Evolutionary conservation across 2,113 vertebrate species (phyloP).

Genomic region (Zosterops hypoxanthus): DNA sequence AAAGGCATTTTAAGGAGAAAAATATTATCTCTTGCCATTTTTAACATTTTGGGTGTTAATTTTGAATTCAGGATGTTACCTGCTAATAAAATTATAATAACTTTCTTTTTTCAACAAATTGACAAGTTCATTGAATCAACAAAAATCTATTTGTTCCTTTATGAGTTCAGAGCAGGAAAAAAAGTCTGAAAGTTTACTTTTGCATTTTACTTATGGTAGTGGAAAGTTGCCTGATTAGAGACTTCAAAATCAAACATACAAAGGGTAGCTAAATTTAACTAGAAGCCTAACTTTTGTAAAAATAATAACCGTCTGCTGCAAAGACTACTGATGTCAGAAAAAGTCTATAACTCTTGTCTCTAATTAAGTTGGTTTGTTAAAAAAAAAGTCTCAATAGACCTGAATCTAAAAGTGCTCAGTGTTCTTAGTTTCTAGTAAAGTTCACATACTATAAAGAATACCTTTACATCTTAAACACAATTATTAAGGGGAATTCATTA

Average conservation of each 20-base stretch:
- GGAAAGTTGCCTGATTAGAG: not conserved
- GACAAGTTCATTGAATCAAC: not conserved
- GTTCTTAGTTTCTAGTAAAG: not conserved
- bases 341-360: not conserved
- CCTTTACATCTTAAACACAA: not conserved
- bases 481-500: not conserved
- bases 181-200: not conserved
- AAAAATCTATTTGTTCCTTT: not conserved
- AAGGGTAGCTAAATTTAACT: slow-evolving; percentile 4
- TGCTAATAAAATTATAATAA: not conserved
- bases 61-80: accelerated
- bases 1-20: no score
- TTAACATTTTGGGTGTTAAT: not conserved
- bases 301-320: not conserved
- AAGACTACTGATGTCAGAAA: not conserved
- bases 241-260: not conserved
- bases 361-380: slow-evolving; percentile 1
- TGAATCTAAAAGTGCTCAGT: not conserved
- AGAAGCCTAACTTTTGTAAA: not conserved
- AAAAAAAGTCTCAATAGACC: not conserved
- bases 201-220: not conserved
- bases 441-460: not conserved
- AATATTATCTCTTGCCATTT: no score
- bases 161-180: not conserved
- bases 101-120: not conserved